phyloP scores from a whole-genome alignment of 2,888 invertebrate species.

The Tipula vernalis region DNA sequence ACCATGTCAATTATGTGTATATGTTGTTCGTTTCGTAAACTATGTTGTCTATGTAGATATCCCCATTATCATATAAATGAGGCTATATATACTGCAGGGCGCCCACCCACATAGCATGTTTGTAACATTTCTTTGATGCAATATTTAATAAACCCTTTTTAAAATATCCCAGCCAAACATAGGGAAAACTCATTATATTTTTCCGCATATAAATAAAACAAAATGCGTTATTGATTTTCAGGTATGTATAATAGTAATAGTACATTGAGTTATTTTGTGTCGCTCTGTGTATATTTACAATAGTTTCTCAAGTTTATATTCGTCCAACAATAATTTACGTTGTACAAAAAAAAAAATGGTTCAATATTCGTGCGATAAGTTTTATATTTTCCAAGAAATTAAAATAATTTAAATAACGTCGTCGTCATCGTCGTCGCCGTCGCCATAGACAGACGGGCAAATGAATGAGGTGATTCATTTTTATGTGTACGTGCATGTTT shows the following conservation, averaged over 20 bases:
- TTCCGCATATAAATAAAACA: background rate
- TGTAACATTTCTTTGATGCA: background rate
- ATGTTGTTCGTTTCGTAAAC: background rate
- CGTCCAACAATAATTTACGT: background rate
- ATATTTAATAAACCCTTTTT: background rate
- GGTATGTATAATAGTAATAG: no score
- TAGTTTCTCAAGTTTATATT: background rate
- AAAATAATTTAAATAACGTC: background rate
- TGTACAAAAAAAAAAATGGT: background rate
- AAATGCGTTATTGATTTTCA: background rate
- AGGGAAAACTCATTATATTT: background rate
- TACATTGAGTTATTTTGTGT: background rate
- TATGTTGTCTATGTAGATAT: background rate
- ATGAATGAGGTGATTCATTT: slow-evolving; percentile 4
- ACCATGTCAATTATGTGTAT: background rate
- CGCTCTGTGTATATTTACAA: background rate
- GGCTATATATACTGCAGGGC: background rate
- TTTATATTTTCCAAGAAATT: background rate
- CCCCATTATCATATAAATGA: background rate
- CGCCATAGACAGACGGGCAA: background rate
- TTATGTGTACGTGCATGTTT: background rate
- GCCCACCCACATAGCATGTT: background rate
- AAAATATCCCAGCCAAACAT: background rate
- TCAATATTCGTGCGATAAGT: background rate
- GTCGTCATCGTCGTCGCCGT: background rate